Base-by-base conservation (phyloP, 2,797 vertebrate species). In the Brotogeris chrysoptera region DNA sequence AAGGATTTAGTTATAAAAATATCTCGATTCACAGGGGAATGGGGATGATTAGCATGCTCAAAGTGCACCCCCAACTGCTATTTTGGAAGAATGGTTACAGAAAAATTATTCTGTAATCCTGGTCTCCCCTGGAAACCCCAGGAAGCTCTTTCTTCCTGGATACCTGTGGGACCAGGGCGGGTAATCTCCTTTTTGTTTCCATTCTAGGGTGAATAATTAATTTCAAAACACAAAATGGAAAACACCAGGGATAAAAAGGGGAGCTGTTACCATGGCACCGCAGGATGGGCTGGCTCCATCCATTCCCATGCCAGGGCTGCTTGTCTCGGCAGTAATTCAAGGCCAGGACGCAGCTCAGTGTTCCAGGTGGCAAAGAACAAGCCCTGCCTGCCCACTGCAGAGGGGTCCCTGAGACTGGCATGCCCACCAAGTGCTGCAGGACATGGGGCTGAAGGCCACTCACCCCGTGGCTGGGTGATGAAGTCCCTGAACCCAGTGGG, bases 231-330 rank as follows among this genome's bases (percentile, higher is more conserved):
- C 27, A 20, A 32, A 43, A 20, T 6, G 24, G 68, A 32, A 57
- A 71, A 17, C 43, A 14, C 24, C 2, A 10, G 80, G 80, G 49
- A 49, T 34, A 11, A n/a, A 39, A 23, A 25, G 65, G 61, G 72
- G 68, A 80, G 72, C 78, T 5, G 94, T 95, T 93, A 41, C 94
- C 80, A 91, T 91, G 88, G 91, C 72, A 76, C 57, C 28, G 3
- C 32, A 4, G 34, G 34, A 20, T 4, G 10, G 34, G 69, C 50
- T 49, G 66, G 71, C 71, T 82, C 84, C 68, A 61, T 63, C 81
- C 64, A 18, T 63, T 5, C 77, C 49, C 39, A 25, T 4, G 6
- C 34, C 17, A 15, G 27, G 34, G 11, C 1, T 5, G 44, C 47
- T 55, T 6, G 9, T 13, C 44, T 49, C 7, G 1, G 50, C 63